Evolutionary conservation across 2,797 vertebrate species (phyloP).

Genomic region (Esox lucius): DNA sequence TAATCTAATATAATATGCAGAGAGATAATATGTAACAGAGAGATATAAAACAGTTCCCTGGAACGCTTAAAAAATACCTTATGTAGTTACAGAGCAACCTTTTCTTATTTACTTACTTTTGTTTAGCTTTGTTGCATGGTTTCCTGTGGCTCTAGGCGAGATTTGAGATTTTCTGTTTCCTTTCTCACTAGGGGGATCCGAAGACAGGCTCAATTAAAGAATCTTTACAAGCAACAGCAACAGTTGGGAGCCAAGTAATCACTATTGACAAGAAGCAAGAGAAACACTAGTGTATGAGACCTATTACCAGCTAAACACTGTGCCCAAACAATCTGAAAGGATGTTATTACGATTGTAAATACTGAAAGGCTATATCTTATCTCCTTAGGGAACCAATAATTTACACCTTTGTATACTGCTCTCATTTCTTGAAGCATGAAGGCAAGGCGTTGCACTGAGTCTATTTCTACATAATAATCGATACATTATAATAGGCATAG

Average conservation of each 20-base stretch:
- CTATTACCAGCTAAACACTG: constrained; percentile 41
- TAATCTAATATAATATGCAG: too few species aligned
- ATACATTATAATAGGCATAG: too few species aligned
- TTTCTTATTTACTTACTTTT: neutral
- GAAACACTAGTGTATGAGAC: constrained; percentile 42
- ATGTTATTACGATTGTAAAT: constrained; percentile 52
- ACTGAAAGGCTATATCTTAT: constrained; percentile 34
- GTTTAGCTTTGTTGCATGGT: neutral
- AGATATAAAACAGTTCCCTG: neutral
- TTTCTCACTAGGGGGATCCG: constrained; percentile 27
- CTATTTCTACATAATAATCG: neutral
- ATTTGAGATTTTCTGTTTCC: constrained; percentile 9
- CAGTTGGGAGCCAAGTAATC: constrained; percentile 56
- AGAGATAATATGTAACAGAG: too few species aligned
- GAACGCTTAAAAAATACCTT: neutral
- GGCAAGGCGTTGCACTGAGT: neutral
- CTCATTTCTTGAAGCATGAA: neutral
- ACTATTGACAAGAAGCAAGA: constrained; percentile 45
- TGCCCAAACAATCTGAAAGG: constrained; percentile 39
- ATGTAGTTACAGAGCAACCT: neutral
- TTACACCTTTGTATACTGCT: constrained; percentile 26
- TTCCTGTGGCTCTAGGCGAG: neutral
- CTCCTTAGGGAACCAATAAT: constrained; percentile 43
- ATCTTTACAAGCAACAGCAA: constrained; percentile 42
- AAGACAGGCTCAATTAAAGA: constrained; percentile 56